A percentile compares a stretch with the other conserved stretches of the same genome.
phyloP scores from a whole-genome alignment of 2,797 vertebrate genomes.

The Anguilla marmorata region DNA sequence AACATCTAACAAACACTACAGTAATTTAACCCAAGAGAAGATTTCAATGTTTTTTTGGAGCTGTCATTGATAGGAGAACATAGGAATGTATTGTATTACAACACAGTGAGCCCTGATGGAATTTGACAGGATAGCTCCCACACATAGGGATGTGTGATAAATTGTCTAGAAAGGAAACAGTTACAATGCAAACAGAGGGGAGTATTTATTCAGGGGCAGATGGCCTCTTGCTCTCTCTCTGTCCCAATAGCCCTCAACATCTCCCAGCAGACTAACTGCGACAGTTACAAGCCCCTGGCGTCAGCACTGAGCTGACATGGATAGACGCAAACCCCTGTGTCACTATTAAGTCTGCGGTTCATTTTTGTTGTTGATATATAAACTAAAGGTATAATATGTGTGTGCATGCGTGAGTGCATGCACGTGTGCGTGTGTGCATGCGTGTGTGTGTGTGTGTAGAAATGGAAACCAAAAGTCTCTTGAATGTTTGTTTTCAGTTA shows the following conservation, averaged over 20 bases:
- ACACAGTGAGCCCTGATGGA: neutral
- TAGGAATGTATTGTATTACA: neutral
- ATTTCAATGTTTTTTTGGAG: neutral
- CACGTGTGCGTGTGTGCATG: neutral
- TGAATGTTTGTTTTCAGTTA: neutral
- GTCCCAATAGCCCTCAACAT: neutral
- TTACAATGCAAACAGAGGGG: neutral
- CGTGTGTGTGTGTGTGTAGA: neutral
- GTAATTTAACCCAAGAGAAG: neutral
- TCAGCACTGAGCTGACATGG: neutral
- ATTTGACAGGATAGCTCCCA: neutral
- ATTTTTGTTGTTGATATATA: too few relatives aligned
- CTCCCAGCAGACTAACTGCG: neutral
- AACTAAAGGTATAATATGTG: too few relatives aligned
- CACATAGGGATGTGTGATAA: neutral
- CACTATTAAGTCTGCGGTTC: too few relatives aligned
- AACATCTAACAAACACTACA: neutral
- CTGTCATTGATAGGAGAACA: neutral
- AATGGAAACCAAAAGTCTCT: neutral
- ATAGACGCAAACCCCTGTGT: neutral
- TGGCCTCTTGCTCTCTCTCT: neutral
- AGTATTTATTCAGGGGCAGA: neutral
- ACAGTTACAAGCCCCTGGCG: neutral
- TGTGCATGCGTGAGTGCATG: neutral
- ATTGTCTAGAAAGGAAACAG: neutral